Base-by-base conservation (phyloP, 1,140 invertebrate genomes). In the Papilio xuthus region DNA sequence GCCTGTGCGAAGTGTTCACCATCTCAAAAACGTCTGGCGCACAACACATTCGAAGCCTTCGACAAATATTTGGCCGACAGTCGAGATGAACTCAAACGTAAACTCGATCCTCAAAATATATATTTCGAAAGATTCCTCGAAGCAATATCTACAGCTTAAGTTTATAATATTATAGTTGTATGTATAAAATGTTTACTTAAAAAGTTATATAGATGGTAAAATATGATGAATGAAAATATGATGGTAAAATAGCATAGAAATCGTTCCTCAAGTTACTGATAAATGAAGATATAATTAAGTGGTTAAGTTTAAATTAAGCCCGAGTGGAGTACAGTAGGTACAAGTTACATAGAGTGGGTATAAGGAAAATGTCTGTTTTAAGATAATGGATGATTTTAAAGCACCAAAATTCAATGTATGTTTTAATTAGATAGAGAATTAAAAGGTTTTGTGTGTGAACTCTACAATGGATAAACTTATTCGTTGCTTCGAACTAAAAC, bases 1-100 rank as follows among this genome's bases (percentile, higher is more conserved):
- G 83, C 84, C 0, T 90, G 90, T 44, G 78, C 78, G 6, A 89
- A 88, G 81, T 91, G 90, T 70, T 84, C 86, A 23, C 84, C 86
- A 3, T 83, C 84, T 4, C 88, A 90, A 53, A 86, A 79, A 15
- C 81, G 85, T 13, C 85, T 92, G 28, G 85, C 87, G 6, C 63
- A 81, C 15, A 88, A 85, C 80, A 84, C 87, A 0, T 90, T 92
- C 67, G 81, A 82, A 20, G 88, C 89, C 9, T 89, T 91, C 76
- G 82, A 85, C 23, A 81, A 37, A 44, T 73, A 86, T 41, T 81
- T 86, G 9, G 86, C 88, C 4, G 81, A 85, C 3, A 71, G 75
- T 9, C 81, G 84, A 73, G 70, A 53, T 4, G 83, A 88, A 67
- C 73, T 92, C 20, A 86, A 81, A 78, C 83, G 77, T n/a, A 88